Base-by-base conservation (phyloP, 2,888 invertebrate genomes). In the Tiliacea aurago region DNA sequence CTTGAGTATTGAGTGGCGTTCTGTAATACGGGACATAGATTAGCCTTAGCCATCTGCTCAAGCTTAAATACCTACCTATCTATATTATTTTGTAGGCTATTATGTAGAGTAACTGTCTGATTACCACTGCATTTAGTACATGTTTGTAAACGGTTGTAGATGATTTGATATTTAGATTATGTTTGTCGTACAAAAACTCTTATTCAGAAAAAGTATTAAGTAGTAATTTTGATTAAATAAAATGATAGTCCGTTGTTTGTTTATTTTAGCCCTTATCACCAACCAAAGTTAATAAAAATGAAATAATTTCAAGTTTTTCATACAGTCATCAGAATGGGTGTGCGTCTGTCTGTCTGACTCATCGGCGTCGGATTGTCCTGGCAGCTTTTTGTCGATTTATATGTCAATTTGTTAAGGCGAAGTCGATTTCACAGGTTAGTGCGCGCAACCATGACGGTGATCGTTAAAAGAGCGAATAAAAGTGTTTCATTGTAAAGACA, bases 381-480 rank as follows among this genome's bases (percentile, higher is more conserved):
- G n/a, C 9, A 7, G 53, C 0, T 28, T 58, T 59, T 68, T 56
- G 78, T 41, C 5, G 13, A 4, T 55, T 51, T 55, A n/a, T 37
- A 55, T 47, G 10, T 76, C 23, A 53, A 67, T 82, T 47, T 49
- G n/a, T 83, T 82, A 79, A 76, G 83, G 72, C 43, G 7, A 76
- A 67, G 67, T 33, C 49, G 5, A 63, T 59, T 62, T 58, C 33
- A 59, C 55, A 28, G 20, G 6, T 53, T 18, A 37, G 23, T 4
- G 15, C 41, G 13, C 28, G 11, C 53, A 63, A 53, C 13, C 37
- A 23, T 76, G 64, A 23, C 47, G n/a, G 7, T 20, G 13, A 64
- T 41, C 23, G 11, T 45, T 6, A 51, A 41, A 41, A n/a, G 15
- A 15, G 11, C 45, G 5, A 9, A 47, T 37, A 55, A 43, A 73